Conservation (phyloP, 2,888 invertebrate species). For the Agonopterix arenella region DNA sequence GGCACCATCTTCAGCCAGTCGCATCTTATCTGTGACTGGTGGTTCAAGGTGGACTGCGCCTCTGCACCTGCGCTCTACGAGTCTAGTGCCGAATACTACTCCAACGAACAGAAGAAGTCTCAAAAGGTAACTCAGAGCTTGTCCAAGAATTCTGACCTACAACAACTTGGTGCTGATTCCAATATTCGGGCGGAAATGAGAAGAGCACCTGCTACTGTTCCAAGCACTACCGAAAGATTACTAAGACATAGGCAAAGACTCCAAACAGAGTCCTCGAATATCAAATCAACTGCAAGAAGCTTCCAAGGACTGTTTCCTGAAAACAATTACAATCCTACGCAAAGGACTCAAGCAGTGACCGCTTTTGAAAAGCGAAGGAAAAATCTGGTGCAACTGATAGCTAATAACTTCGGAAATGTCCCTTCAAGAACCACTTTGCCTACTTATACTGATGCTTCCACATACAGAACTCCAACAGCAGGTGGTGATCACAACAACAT, state of each 20-base stretch:
- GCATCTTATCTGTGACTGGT: constrained; percentile 95
- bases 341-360: constrained; percentile 47
- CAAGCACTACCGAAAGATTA: constrained; percentile 58
- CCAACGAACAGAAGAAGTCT: constrained; percentile 79
- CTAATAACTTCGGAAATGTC: constrained; percentile 49
- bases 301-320: constrained; percentile 51
- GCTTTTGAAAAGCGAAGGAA: constrained; percentile 56
- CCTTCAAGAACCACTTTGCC: constrained; percentile 46
- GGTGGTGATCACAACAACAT: constrained; percentile 54
- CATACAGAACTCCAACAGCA: constrained; percentile 48
- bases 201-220: constrained; percentile 43
- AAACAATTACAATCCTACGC: constrained; percentile 47
- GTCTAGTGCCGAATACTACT: constrained; percentile 87
- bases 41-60: constrained; percentile 94
- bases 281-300: constrained; percentile 50
- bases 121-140: constrained; percentile 51
- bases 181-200: constrained; percentile 52
- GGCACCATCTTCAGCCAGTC: constrained; percentile 94
- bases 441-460: constrained; percentile 49
- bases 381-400: constrained; percentile 58
- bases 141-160: constrained; percentile 52
- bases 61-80: constrained; percentile 88
- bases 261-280: constrained; percentile 35
- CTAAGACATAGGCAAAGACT: constrained; percentile 49
- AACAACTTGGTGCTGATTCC: constrained; percentile 47